phyloP scores from a whole-genome alignment of 2,797 vertebrate genomes.

The Halcyon smyrnensis region DNA sequence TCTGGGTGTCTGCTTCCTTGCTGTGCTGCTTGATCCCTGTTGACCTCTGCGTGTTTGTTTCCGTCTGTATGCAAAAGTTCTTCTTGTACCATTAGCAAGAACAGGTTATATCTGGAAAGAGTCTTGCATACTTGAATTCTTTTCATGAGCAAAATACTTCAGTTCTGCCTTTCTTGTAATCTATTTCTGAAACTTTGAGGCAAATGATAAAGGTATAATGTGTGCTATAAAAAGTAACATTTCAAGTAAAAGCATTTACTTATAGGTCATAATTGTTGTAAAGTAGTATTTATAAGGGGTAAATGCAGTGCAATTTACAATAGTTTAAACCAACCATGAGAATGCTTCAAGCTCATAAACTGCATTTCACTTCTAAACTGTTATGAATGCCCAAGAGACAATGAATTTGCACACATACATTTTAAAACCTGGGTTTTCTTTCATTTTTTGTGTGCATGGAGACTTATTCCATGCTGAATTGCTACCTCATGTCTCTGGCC shows the following conservation, averaged over 20 bases:
- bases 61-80: neutral
- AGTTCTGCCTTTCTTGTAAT: slow-evolving; percentile 3
- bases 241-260: slow-evolving; percentile 43
- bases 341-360: slow-evolving; percentile 10
- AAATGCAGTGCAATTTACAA: slow-evolving; percentile 28
- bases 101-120: neutral
- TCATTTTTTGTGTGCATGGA: neutral
- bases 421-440: neutral
- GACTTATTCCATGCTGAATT: neutral
- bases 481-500: neutral
- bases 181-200: slow-evolving; percentile 11
- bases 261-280: slow-evolving; percentile 47
- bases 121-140: neutral
- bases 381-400: neutral
- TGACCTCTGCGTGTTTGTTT: neutral
- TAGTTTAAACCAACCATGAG: slow-evolving; percentile 28
- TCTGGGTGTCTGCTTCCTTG: neutral
- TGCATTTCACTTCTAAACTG: slow-evolving; percentile 33
- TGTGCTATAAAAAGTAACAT: neutral
- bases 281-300: slow-evolving; percentile 11
- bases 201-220: neutral
- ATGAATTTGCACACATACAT: slow-evolving; percentile 22
- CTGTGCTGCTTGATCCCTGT: neutral
- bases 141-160: neutral
- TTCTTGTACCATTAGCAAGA: neutral